Percentiles rank a stretch among this genome's conserved stretches.
Conservation (phyloP, 2,888 invertebrate species). For the Papilio protenor region DNA sequence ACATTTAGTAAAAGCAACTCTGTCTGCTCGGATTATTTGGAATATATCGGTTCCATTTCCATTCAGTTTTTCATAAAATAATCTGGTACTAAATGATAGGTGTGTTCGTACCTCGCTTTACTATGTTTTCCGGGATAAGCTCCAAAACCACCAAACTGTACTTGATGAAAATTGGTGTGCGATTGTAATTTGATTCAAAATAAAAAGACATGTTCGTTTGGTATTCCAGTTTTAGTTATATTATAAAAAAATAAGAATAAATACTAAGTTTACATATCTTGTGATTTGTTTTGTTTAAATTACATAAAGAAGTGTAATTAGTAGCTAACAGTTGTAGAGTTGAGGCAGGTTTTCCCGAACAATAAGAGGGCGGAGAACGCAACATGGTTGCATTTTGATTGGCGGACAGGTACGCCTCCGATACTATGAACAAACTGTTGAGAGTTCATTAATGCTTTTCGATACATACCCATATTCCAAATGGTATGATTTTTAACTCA, state of each 20-base stretch:
- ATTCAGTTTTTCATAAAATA: not conserved
- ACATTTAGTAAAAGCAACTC: conserved; percentile 19
- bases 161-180: not conserved
- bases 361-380: conserved; percentile 42
- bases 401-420: conserved; percentile 41
- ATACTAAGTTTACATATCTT: not conserved
- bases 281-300: not conserved
- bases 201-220: not conserved
- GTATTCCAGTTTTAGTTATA: not conserved
- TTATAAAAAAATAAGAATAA: not conserved
- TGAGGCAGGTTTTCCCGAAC: conserved; percentile 40
- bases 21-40: conserved; percentile 1
- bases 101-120: not conserved
- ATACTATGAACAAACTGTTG: conserved; percentile 31
- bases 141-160: not conserved
- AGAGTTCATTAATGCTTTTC: conserved; percentile 18
- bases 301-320: not conserved
- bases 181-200: not conserved
- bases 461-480: conserved; percentile 3
- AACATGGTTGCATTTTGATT: conserved; percentile 40
- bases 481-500: not conserved
- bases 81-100: too few species aligned
- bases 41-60: not conserved
- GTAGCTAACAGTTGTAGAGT: conserved; percentile 23
- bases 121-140: not conserved